Percentiles rank a stretch among this genome's conserved stretches.
Evolutionary conservation across 1,140 invertebrate species (phyloP).

Genomic region (Trichoplusia ni): DNA sequence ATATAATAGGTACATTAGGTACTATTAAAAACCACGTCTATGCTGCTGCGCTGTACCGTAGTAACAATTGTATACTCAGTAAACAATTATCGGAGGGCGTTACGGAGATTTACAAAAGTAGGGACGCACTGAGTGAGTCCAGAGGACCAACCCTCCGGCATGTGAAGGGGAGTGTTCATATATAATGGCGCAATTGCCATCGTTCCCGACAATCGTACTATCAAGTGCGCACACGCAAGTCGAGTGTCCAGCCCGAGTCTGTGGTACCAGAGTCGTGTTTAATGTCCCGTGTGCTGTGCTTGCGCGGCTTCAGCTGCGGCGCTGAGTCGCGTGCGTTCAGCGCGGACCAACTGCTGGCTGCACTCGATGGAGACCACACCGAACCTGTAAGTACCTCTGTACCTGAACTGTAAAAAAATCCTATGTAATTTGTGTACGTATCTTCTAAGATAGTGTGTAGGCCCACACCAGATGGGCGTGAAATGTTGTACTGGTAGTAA

Average conservation of each 20-base stretch:
- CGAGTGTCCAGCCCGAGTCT: not conserved
- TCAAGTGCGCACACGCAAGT: constrained; percentile 24
- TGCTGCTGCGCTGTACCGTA: constrained; percentile 17
- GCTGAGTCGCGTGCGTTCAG: constrained; percentile 26
- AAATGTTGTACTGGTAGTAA: too few relatives aligned
- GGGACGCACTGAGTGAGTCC: not conserved
- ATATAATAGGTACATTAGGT: not conserved
- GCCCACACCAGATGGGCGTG: too few relatives aligned
- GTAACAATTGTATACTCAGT: constrained; percentile 51
- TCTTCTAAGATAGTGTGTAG: not conserved
- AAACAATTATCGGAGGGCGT: constrained; percentile 52
- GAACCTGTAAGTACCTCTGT: constrained; percentile 11
- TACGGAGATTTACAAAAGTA: constrained; percentile 38
- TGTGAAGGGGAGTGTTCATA: constrained; percentile 30
- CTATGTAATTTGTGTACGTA: not conserved
- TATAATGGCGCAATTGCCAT: constrained; percentile 28
- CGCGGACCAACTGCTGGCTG: constrained; percentile 12
- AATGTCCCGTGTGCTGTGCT: constrained; percentile 29
- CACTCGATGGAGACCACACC: not conserved
- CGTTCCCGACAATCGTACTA: constrained; percentile 26
- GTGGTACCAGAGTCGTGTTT: not conserved
- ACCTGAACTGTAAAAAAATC: too few relatives aligned
- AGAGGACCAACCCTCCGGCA: not conserved
- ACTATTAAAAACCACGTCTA: constrained; percentile 24
- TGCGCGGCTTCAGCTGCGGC: not conserved